A percentile compares a stretch with the other conserved stretches of the same genome.
phyloP scores from a whole-genome alignment of 2,888 invertebrate species.

The Incurvaria masculella region DNA sequence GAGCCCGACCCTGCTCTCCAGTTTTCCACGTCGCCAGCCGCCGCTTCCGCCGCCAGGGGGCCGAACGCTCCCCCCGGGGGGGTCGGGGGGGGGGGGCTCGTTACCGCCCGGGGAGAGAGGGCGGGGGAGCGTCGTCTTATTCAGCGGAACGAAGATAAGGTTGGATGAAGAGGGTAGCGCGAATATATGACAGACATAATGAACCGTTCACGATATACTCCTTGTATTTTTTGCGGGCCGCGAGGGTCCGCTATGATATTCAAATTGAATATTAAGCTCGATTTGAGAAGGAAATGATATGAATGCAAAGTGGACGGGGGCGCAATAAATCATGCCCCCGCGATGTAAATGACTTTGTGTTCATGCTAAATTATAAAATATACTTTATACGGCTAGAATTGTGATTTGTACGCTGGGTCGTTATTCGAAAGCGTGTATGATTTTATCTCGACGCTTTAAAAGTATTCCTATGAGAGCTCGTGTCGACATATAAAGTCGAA shows the following conservation, averaged over 20 bases:
- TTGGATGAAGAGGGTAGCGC: constrained; percentile 50
- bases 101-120: constrained; percentile 21
- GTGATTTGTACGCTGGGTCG: no score
- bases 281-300: constrained; percentile 42
- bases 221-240: constrained; percentile 51
- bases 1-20: constrained; percentile 46
- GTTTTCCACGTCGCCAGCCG: constrained; percentile 39
- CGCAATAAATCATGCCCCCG: neutral
- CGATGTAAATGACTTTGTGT: no score
- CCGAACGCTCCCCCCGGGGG: neutral
- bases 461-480: no score
- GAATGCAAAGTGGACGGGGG: neutral
- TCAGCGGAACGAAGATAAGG: constrained; percentile 55
- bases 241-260: neutral
- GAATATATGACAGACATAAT: constrained; percentile 44
- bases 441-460: no score
- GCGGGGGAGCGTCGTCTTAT: constrained; percentile 36
- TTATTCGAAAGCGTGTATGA: no score
- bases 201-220: constrained; percentile 35
- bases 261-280: constrained; percentile 56
- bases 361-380: no score
- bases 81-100: constrained; percentile 40
- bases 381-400: no score
- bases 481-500: no score
- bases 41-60: neutral